Evolutionary conservation across 2,797 vertebrate species (phyloP), one percentile per base, ranked within the genome.

Genomic region (Argentina silus): DNA sequence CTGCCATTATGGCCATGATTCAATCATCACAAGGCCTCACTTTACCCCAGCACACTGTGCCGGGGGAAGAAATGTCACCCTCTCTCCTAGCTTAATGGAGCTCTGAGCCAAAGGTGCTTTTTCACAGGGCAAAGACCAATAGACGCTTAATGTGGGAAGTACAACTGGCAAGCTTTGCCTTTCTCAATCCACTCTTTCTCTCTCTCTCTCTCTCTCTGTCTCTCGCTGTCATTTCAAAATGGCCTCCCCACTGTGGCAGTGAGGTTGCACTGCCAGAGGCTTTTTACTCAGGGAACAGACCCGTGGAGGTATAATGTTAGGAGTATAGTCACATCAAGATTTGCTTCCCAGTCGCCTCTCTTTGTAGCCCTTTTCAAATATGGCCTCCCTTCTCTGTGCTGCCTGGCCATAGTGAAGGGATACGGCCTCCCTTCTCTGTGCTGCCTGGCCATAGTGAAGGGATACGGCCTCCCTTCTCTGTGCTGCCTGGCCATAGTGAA

Each of bases 1-100:
- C 91, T 92, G 91, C 88, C 83, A 84, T 86, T 82, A 88, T 91
- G 91, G 90, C 90, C 56, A 56, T 83, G 88, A 89, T 91, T 92
- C 91, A 92, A 90, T 88, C 87, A 83, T 80, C 2, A 84, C 85
- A 80, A 87, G 84, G 80, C 87, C 85, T 76, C 74, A 69, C 73
- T 87, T 85, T 78, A 80, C 64, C 82, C 79, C 65, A 10, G 80
- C 83, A 71, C 84, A 79, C 2, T 76, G 82, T 84, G 67, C 47
- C 70, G 77, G 36, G 78, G 57, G 74, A 53, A 83, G 74, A 86
- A 81, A 75, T 45, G 67, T 86, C 78, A 21, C 68, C 78, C 77
- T 0, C 81, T 78, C 56, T 23, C 73, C 78, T 74, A 70, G 6
- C n/a, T 61, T 88, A 88, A 90, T 87, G 86, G 83, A 87, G 81